These are phyloP conservation scores for Phasia obesa DNA, from an alignment of 2,888 invertebrate genomes.

Conservation along the genomic window DNA sequence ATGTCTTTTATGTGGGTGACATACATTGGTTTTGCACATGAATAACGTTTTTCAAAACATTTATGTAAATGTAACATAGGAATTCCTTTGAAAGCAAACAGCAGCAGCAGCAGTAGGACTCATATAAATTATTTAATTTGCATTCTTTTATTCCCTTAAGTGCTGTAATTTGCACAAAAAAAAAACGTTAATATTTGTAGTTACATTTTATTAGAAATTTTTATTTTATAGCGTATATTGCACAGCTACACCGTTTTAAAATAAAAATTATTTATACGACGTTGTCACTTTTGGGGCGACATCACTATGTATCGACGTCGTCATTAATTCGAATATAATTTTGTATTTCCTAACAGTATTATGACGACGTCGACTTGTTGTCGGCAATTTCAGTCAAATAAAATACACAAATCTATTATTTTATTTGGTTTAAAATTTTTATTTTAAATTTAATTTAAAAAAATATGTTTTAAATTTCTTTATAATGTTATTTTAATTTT, in stretches of 20 bases:
- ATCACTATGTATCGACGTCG: too few relatives aligned
- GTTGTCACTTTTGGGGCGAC: too few relatives aligned
- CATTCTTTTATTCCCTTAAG: constrained; percentile 58
- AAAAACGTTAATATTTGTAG: constrained; percentile 1
- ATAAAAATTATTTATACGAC: too few relatives aligned
- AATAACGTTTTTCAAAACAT: background rate
- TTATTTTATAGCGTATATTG: background rate
- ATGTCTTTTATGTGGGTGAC: constrained; percentile 56
- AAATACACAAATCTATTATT: too few relatives aligned
- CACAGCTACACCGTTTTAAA: background rate
- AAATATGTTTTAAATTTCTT: too few relatives aligned
- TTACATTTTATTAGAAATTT: background rate
- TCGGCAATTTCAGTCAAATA: too few relatives aligned
- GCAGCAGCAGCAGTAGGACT: constrained; percentile 9
- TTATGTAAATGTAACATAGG: background rate
- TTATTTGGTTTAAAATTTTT: too few relatives aligned
- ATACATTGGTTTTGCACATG: constrained; percentile 37
- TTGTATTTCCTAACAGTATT: too few relatives aligned
- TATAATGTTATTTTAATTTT: too few relatives aligned
- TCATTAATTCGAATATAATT: too few relatives aligned
- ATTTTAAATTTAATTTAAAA: too few relatives aligned
- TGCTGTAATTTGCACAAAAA: constrained; percentile 12
- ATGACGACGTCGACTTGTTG: too few relatives aligned
- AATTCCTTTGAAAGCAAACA: constrained; percentile 3
- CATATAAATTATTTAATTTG: constrained; percentile 54